Base-by-base conservation (phyloP, 37 sponge, comb jelly and placozoan genomes). In the Spongilla lacustris region DNA sequence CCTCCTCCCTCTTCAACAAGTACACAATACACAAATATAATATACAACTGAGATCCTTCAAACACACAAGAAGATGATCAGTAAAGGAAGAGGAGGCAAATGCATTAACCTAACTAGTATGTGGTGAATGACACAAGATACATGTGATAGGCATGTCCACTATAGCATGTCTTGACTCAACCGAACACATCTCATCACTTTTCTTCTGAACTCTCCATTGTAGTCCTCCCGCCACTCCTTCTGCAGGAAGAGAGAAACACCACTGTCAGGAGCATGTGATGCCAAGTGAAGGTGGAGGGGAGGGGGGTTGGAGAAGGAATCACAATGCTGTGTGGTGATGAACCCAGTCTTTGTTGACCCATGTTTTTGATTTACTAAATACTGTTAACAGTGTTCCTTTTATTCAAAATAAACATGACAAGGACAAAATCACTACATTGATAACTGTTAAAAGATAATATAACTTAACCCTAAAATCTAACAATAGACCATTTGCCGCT, bases 201-300 rank as follows among this genome's bases (percentile, higher is more conserved):
- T 90, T 80, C 86, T 98, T 88, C 89, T 96, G 78, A 98, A 98
- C 66, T 85, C 87, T 13, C 92, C 95, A 32, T 86, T 80, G 74
- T 92, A 97, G 75, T 96, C 94, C 36, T 97, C 85, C 58, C 99
- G 89, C 91, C 96, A 96, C 37, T 98, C 95, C 86, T 98, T 98
- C 99, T 98, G 81, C 37, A 85, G 12, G 48, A 24, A 58, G 30
- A 13, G 36, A 37, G 11, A 14, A 1, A 58, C 58, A 58, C 21
- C 19, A 13, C 1, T 58, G 14, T 10, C 11, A 14, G 58, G 58
- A 19, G 58, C 8, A 46, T n/a, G n/a, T n/a, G n/a, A n/a, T n/a
- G n/a, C n/a, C n/a, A n/a, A n/a, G n/a, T n/a, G n/a, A n/a, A n/a
- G n/a, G n/a, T n/a, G n/a, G n/a, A n/a, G n/a, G n/a, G n/a, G n/a